Percentiles rank a stretch among this genome's conserved stretches.
These are phyloP conservation scores for Montipora sp. DNA, from an alignment of 64 coral and sea anemone genomes.

Conservation along the genomic window DNA sequence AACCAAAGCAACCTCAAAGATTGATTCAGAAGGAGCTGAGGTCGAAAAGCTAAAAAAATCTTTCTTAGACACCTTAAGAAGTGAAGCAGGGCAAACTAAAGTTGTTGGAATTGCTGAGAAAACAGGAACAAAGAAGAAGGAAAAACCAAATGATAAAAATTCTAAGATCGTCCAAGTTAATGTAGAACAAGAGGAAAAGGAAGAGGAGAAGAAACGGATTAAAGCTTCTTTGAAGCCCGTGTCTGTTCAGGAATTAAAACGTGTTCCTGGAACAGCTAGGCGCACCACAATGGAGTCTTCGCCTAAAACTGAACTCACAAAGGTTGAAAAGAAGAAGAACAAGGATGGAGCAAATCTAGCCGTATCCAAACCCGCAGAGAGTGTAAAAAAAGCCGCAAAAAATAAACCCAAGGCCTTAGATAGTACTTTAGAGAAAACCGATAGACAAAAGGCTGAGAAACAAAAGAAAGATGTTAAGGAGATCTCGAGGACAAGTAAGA, in stretches of 20 bases:
- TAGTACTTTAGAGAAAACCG: background rate
- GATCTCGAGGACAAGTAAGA: background rate
- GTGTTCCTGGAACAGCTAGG: constrained; percentile 1
- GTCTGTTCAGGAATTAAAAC: background rate
- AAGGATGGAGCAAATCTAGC: background rate
- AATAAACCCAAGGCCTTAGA: constrained; percentile 10
- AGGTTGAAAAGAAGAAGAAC: constrained; percentile 13
- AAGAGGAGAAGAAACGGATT: background rate
- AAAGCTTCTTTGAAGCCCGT: background rate
- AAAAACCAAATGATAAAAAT: background rate
- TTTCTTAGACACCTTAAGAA: constrained; percentile 34
- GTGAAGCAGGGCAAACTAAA: constrained; percentile 16
- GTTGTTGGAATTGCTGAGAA: background rate
- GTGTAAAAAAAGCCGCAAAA: background rate
- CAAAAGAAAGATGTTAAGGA: constrained; percentile 21
- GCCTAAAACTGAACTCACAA: background rate
- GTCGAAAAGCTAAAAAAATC: constrained; percentile 29
- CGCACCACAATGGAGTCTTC: constrained; percentile 3
- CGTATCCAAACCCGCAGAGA: background rate
- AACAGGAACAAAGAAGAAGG: constrained; percentile 18
- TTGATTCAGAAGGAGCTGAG: background rate
- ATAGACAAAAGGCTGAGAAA: constrained; percentile 15
- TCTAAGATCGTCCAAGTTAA: background rate
- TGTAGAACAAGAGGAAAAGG: background rate
- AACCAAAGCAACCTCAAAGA: background rate